Conservation (phyloP, 2,113 vertebrate genomes). For the Malurus melanocephalus region DNA sequence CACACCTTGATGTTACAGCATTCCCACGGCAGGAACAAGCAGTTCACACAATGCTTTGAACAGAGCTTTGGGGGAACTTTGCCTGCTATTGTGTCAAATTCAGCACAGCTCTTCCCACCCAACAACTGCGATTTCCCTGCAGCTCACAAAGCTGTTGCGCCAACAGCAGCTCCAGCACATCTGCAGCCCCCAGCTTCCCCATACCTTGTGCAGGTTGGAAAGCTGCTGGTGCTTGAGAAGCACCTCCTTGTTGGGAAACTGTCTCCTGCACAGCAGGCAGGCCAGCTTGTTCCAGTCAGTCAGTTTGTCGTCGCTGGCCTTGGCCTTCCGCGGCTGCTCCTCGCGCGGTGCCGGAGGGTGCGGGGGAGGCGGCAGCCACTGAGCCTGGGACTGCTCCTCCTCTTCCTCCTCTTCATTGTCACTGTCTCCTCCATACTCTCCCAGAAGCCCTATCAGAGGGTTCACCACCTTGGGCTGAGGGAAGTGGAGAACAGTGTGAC, state of each 20-base stretch:
- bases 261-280: constrained; percentile 92
- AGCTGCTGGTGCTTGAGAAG: constrained; percentile 94
- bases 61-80: neutral
- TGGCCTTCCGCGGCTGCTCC: constrained; percentile 65
- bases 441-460: constrained; percentile 89
- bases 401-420: constrained; percentile 93
- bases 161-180: neutral
- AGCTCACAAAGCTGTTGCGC: neutral
- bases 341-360: constrained; percentile 51
- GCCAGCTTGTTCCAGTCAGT: constrained; percentile 98
- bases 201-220: constrained; percentile 94
- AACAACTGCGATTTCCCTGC: neutral
- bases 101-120: neutral
- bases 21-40: neutral
- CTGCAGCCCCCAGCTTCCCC: neutral
- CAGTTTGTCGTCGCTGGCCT: constrained; percentile 84
- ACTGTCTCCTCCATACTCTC: constrained; percentile 93
- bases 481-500: neutral
- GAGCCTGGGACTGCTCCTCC: constrained; percentile 72
- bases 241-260: constrained; percentile 94
- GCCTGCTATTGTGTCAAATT: neutral
- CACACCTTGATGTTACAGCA: neutral
- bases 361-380: constrained; percentile 45
- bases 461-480: constrained; percentile 89
- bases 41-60: constrained; percentile 32